Conservation (phyloP, 1,140 invertebrate genomes). For the Drosophila pachea region DNA sequence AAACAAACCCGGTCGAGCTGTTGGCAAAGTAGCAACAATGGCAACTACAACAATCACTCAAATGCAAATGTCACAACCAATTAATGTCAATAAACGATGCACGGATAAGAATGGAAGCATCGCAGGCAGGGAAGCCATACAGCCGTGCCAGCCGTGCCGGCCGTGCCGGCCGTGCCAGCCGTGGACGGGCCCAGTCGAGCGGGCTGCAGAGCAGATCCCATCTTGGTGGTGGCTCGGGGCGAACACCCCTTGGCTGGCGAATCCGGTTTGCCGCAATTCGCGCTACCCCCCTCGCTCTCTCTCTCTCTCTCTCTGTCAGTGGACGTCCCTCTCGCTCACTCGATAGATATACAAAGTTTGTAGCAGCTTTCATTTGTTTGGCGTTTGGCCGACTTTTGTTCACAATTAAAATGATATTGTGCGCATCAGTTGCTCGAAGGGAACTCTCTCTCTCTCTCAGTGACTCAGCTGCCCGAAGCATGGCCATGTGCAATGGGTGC, state of each 20-base stretch:
- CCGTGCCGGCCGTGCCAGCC: no score
- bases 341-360: slow-evolving; percentile 33
- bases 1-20: slow-evolving; percentile 51
- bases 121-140: slow-evolving; percentile 2
- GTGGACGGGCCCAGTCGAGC: background rate
- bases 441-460: no score
- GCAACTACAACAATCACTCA: slow-evolving; percentile 74
- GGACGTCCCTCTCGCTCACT: slow-evolving; percentile 13
- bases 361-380: slow-evolving; percentile 74
- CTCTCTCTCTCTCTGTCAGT: slow-evolving; percentile 1
- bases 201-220: slow-evolving; percentile 3
- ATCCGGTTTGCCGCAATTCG: slow-evolving; percentile 24
- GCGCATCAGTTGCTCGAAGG: slow-evolving; percentile 40
- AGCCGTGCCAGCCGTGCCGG: no score
- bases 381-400: slow-evolving; percentile 68
- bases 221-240: slow-evolving; percentile 30
- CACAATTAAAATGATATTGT: slow-evolving; percentile 75
- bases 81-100: slow-evolving; percentile 77
- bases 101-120: slow-evolving; percentile 5
- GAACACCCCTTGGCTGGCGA: slow-evolving; percentile 18
- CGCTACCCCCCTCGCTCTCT: slow-evolving; percentile 27
- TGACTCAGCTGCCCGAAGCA: no score
- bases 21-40: slow-evolving; percentile 67
- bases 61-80: slow-evolving; percentile 78
- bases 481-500: no score